Evolutionary conservation across 1,140 invertebrate genomes (phyloP).

Genomic region (Cotesia vestalis): DNA sequence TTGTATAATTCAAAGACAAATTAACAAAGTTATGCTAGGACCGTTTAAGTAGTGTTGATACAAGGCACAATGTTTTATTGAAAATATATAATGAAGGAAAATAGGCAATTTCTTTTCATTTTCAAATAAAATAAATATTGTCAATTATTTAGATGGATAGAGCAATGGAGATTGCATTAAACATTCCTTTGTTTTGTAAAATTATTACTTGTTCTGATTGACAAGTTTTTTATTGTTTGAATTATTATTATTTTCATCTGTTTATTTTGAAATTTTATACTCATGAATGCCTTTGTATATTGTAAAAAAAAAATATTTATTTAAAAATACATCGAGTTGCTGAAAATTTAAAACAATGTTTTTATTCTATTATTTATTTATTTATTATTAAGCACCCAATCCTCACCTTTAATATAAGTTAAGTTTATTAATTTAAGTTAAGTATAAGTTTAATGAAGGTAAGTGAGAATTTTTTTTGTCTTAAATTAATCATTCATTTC

Average conservation of each 20-base stretch:
- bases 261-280: constrained; percentile 47
- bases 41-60: too few relatives aligned
- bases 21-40: too few relatives aligned
- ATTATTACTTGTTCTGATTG: constrained; percentile 33
- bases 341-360: constrained; percentile 29
- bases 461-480: too few relatives aligned
- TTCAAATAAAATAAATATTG: too few relatives aligned
- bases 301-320: constrained; percentile 47
- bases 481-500: too few relatives aligned
- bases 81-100: too few relatives aligned
- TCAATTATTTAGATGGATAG: too few relatives aligned
- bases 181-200: constrained; percentile 4
- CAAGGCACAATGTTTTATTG: too few relatives aligned
- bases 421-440: neutral
- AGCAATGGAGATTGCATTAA: too few relatives aligned
- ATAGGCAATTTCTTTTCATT: too few relatives aligned
- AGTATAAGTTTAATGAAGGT: neutral
- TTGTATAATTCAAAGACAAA: too few relatives aligned
- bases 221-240: constrained; percentile 25
- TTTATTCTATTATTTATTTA: neutral
- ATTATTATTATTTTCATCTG: constrained; percentile 43
- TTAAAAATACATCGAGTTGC: constrained; percentile 44
- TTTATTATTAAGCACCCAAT: neutral
- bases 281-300: constrained; percentile 50
- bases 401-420: neutral